Evolutionary conservation across 2,888 invertebrate genomes (phyloP).

Genomic region (Adineta ricciae): DNA sequence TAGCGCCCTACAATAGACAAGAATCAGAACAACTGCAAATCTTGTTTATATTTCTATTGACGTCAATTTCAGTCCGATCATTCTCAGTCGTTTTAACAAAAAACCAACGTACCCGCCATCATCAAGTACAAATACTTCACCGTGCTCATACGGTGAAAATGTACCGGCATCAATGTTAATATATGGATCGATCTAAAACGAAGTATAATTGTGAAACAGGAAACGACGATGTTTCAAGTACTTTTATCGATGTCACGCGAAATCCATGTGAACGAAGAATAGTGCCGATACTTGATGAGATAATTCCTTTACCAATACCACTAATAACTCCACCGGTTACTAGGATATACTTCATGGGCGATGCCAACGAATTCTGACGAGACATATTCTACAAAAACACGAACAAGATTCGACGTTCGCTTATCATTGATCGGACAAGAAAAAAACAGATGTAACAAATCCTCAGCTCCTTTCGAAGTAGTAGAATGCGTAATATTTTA

Average conservation of each 20-base stretch:
- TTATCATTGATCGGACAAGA: neutral
- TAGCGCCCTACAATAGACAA: too few species aligned
- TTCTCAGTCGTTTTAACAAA: too few species aligned
- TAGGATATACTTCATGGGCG: conserved; percentile 78
- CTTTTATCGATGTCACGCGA: conserved; percentile 89
- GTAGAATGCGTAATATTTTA: too few species aligned
- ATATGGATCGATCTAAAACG: conserved; percentile 75
- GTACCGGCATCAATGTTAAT: conserved; percentile 98
- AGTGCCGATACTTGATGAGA: conserved; percentile 49
- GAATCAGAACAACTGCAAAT: too few species aligned
- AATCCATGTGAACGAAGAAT: conserved; percentile 80
- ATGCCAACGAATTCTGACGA: neutral
- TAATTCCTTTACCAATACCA: conserved; percentile 64
- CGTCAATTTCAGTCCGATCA: too few species aligned
- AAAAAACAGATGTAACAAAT: too few species aligned
- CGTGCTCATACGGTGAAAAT: conserved; percentile 96
- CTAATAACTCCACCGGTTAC: conserved; percentile 98
- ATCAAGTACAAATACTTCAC: conserved; percentile 55
- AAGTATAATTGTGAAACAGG: neutral
- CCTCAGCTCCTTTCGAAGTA: too few species aligned
- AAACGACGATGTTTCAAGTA: neutral
- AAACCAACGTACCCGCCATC: conserved; percentile 24
- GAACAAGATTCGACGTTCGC: neutral
- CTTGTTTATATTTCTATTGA: too few species aligned
- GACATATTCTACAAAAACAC: neutral